Evolutionary conservation across 2,113 vertebrate genomes (phyloP).

Genomic region (Dromaius novaehollandiae): DNA sequence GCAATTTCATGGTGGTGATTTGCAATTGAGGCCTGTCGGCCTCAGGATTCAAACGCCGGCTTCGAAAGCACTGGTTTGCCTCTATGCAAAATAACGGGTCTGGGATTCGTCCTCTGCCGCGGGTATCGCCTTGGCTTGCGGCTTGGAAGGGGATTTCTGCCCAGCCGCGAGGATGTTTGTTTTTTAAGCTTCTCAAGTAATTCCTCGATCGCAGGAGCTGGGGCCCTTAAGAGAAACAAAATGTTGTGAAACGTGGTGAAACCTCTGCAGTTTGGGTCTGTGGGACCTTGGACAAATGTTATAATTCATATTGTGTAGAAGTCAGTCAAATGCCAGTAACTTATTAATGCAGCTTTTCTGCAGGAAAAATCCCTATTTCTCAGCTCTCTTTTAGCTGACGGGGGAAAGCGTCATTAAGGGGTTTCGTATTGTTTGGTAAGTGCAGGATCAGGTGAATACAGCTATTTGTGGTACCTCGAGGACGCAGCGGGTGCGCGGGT

Average conservation of each 20-base stretch:
- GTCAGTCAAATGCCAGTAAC: background rate
- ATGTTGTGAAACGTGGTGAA: background rate
- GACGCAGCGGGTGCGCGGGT: background rate
- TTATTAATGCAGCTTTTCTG: background rate
- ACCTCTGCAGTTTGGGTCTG: background rate
- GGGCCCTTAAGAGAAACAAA: background rate
- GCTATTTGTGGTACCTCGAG: background rate
- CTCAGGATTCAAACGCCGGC: background rate
- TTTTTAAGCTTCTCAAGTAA: background rate
- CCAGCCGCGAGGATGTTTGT: background rate
- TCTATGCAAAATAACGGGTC: background rate
- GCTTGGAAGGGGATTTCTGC: background rate
- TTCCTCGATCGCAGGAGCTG: background rate
- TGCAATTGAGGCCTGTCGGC: rapidly evolving
- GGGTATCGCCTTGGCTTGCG: background rate
- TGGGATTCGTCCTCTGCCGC: background rate
- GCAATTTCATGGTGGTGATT: background rate
- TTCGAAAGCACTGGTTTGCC: background rate
- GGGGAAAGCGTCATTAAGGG: background rate
- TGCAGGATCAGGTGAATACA: background rate
- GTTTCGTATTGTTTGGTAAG: background rate
- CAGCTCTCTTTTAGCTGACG: background rate
- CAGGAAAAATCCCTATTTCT: background rate
- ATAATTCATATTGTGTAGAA: background rate
- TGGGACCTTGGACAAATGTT: background rate